Evolutionary conservation across 2,113 vertebrate species (phyloP).

Genomic region (Casuarius casuarius): DNA sequence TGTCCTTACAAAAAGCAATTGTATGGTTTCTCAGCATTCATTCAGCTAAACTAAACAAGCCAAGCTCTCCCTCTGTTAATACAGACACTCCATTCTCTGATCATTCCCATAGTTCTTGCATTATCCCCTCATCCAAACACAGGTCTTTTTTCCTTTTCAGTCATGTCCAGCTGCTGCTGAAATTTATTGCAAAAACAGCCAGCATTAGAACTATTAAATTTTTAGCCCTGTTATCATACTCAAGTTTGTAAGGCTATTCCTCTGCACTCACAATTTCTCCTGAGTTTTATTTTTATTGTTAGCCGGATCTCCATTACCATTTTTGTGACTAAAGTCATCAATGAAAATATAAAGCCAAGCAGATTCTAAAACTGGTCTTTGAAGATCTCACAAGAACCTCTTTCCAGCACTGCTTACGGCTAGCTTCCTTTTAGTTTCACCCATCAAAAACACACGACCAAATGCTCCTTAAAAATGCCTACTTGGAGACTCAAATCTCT

Average conservation of each 20-base stretch:
- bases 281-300: neutral
- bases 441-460: neutral
- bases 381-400: neutral
- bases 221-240: too few relatives aligned
- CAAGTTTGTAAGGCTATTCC: neutral
- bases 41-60: neutral
- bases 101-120: rapidly evolving
- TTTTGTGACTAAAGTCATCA: neutral
- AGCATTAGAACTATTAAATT: neutral
- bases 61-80: neutral
- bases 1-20: rapidly evolving
- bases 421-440: neutral
- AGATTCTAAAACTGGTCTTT: too few relatives aligned
- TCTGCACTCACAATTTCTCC: neutral
- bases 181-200: neutral
- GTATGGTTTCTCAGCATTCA: neutral
- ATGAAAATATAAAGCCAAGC: neutral
- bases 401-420: neutral
- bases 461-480: rapidly evolving
- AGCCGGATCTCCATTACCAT: too few relatives aligned
- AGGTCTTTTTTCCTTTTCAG: neutral
- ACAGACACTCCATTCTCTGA: neutral
- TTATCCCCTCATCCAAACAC: neutral
- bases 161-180: neutral
- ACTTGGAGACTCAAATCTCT: neutral